Evolutionary conservation across 1,140 invertebrate species (phyloP).

Genomic region (Laupala kohalensis): DNA sequence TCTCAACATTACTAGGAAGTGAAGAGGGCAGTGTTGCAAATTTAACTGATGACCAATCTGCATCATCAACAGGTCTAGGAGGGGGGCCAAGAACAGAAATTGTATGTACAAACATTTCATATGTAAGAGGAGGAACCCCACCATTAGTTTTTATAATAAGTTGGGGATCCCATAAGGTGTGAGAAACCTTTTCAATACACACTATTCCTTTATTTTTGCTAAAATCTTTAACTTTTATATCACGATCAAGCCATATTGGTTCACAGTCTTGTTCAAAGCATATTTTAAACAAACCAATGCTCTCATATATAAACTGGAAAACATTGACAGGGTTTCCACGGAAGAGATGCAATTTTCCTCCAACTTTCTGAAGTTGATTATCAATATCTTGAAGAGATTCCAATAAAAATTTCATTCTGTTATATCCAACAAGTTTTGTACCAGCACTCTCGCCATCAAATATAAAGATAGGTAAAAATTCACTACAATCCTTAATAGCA

Average conservation of each 20-base stretch:
- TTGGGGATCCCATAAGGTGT: slow-evolving; percentile 57
- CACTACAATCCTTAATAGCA: slow-evolving; percentile 35
- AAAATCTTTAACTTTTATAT: slow-evolving; percentile 39
- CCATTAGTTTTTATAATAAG: slow-evolving; percentile 51
- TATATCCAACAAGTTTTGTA: slow-evolving; percentile 50
- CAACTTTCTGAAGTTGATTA: slow-evolving; percentile 38
- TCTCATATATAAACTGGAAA: slow-evolving; percentile 39
- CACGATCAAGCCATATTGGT: slow-evolving; percentile 50
- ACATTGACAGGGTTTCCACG: slow-evolving; percentile 49
- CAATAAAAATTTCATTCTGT: slow-evolving; percentile 54
- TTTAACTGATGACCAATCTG: slow-evolving; percentile 34
- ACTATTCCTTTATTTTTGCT: slow-evolving; percentile 41
- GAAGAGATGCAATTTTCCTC: slow-evolving; percentile 45
- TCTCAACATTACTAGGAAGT: slow-evolving; percentile 31
- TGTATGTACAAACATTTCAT: slow-evolving; percentile 56
- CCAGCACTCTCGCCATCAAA: slow-evolving; percentile 59
- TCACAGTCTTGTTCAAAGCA: slow-evolving; percentile 60
- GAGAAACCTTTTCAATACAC: slow-evolving; percentile 46
- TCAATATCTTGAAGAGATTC: slow-evolving; percentile 56
- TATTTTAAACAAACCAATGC: slow-evolving; percentile 37
- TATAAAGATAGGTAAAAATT: slow-evolving; percentile 51
- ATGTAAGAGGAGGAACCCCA: slow-evolving; percentile 55
- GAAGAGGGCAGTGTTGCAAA: slow-evolving; percentile 33
- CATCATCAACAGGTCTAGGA: slow-evolving; percentile 36
- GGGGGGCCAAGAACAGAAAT: slow-evolving; percentile 45